A percentile compares a stretch with the other conserved stretches of the same genome.
Evolutionary conservation across 2,888 invertebrate species (phyloP).

Genomic region (Baronia brevicornis): DNA sequence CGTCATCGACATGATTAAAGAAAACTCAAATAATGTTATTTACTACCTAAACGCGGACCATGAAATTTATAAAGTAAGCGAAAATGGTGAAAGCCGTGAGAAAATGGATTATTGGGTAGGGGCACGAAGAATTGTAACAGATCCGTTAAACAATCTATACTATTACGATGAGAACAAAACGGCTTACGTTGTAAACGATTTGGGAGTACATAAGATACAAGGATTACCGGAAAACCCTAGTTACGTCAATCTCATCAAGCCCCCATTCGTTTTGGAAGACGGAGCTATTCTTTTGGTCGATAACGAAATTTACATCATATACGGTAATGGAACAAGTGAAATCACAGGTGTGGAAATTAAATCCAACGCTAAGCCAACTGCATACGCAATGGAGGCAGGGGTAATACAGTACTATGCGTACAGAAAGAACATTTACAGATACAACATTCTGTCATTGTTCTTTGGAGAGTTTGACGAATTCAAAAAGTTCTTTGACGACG

Average conservation of each 20-base stretch:
- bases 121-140: slow-evolving; percentile 44
- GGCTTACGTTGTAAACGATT: slow-evolving; percentile 29
- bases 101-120: slow-evolving; percentile 33
- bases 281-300: slow-evolving; percentile 35
- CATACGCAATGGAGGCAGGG: slow-evolving; percentile 39
- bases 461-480: too few species aligned
- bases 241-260: slow-evolving; percentile 34
- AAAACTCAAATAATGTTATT: slow-evolving; percentile 26
- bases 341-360: slow-evolving; percentile 28
- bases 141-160: slow-evolving; percentile 43
- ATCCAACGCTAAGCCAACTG: slow-evolving; percentile 32
- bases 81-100: slow-evolving; percentile 40
- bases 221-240: slow-evolving; percentile 38
- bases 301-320: slow-evolving; percentile 30
- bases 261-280: slow-evolving; percentile 31
- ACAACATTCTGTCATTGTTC: too few species aligned
- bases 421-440: slow-evolving; percentile 52
- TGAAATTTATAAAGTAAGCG: slow-evolving; percentile 42
- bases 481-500: too few species aligned
- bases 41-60: slow-evolving; percentile 44
- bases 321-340: slow-evolving; percentile 19
- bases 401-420: slow-evolving; percentile 44
- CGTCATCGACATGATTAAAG: slow-evolving; percentile 23
- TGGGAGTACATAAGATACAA: slow-evolving; percentile 34
- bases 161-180: slow-evolving; percentile 36